These are phyloP conservation scores for Azemiops feae DNA, from an alignment of 2,113 vertebrate genomes.

Conservation along the genomic window DNA sequence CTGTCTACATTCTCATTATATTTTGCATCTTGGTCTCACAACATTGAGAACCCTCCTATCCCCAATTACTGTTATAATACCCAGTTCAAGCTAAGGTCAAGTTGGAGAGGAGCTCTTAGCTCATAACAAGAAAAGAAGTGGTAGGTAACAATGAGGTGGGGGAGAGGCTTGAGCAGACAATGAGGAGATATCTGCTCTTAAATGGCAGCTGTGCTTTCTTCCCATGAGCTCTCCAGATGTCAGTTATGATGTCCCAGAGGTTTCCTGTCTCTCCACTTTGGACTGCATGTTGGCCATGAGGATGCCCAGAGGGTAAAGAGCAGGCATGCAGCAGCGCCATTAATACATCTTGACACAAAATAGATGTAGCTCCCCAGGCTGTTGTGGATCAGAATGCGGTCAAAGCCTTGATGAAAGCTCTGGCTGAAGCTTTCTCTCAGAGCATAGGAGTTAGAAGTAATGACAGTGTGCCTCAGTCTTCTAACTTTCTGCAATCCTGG, in stretches of 20 bases:
- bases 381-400: conserved; percentile 76
- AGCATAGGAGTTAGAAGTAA: conserved; percentile 64
- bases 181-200: conserved; percentile 79
- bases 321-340: conserved; percentile 76
- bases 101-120: background rate
- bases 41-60: background rate
- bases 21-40: background rate
- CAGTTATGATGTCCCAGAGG: conserved; percentile 57
- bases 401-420: conserved; percentile 80
- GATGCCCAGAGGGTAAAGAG: conserved; percentile 82
- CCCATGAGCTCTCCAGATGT: conserved; percentile 74
- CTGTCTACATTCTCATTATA: background rate
- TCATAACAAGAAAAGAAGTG: conserved; percentile 69
- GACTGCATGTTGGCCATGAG: conserved; percentile 86
- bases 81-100: background rate
- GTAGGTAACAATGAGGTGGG: conserved; percentile 76
- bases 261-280: conserved; percentile 68
- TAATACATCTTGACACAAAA: conserved; percentile 81
- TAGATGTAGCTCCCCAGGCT: conserved; percentile 80
- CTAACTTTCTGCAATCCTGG: conserved; percentile 79
- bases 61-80: background rate
- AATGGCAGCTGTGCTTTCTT: conserved; percentile 73
- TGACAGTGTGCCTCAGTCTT: conserved; percentile 73
- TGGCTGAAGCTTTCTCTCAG: conserved; percentile 48
- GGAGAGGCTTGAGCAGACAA: conserved; percentile 81